A percentile compares a stretch with the other conserved stretches of the same genome.
phyloP scores from a whole-genome alignment of 2,888 invertebrate species.

The Luffia ferchaultella region DNA sequence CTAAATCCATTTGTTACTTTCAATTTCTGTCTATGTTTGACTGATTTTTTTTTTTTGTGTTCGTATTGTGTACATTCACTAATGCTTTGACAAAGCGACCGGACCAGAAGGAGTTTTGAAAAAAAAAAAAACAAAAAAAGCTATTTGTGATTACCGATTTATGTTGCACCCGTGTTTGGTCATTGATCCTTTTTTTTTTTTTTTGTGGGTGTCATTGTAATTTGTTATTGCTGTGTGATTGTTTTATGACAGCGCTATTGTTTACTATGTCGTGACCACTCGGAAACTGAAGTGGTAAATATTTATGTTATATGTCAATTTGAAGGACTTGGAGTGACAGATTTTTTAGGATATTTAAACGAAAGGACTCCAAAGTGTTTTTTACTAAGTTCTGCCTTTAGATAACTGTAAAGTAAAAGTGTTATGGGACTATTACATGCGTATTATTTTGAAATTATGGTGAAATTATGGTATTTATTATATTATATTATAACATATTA shows the following conservation, averaged over 20 bases:
- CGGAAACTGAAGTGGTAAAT: background rate
- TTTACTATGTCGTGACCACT: slow-evolving; percentile 35
- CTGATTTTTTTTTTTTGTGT: background rate
- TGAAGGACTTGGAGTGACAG: slow-evolving; percentile 10
- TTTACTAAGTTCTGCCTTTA: too few relatives aligned
- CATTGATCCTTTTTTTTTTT: slow-evolving; percentile 24
- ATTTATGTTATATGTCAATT: too few relatives aligned
- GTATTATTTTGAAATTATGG: too few relatives aligned
- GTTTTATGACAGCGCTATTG: slow-evolving; percentile 34
- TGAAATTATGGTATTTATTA: too few relatives aligned
- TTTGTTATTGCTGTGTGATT: slow-evolving; percentile 41
- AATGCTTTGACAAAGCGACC: background rate
- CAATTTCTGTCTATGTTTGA: background rate
- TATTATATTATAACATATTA: too few relatives aligned
- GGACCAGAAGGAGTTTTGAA: too few relatives aligned
- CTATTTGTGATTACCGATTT: slow-evolving; percentile 21
- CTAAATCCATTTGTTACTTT: background rate
- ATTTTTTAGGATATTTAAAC: too few relatives aligned
- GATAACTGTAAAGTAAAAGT: too few relatives aligned
- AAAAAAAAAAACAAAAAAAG: slow-evolving; percentile 25
- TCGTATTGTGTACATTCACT: background rate
- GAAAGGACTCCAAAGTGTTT: too few relatives aligned
- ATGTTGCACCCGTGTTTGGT: slow-evolving; percentile 16
- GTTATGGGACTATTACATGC: too few relatives aligned
- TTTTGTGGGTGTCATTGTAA: background rate